These are phyloP conservation scores for Malurus cyaneus DNA, from an alignment of 2,113 vertebrate species.

Conservation along the genomic window DNA sequence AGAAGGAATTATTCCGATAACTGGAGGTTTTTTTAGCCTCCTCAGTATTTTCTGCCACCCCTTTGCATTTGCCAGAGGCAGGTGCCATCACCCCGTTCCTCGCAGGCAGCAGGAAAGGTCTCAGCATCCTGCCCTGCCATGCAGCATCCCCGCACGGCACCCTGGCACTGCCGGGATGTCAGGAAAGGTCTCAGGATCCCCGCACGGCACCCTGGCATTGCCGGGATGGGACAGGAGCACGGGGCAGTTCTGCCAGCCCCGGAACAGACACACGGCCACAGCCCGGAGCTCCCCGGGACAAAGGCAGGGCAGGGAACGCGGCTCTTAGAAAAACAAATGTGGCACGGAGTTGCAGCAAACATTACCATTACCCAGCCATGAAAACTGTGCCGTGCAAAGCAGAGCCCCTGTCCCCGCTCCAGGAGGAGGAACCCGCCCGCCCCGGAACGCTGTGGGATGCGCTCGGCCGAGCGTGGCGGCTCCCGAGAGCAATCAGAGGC, in stretches of 20 bases:
- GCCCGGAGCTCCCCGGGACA: not conserved
- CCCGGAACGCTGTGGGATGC: not conserved
- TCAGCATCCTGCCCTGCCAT: rapidly evolving
- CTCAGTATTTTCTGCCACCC: not conserved
- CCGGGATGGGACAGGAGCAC: not conserved
- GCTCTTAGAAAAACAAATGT: not conserved
- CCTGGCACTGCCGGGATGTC: not conserved
- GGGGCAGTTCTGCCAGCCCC: not conserved
- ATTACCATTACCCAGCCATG: rapidly evolving
- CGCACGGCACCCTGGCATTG: too few relatives aligned
- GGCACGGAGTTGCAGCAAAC: not conserved
- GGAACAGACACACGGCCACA: not conserved
- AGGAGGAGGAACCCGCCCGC: not conserved
- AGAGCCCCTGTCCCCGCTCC: not conserved
- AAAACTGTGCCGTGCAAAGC: rapidly evolving
- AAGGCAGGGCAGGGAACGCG: not conserved
- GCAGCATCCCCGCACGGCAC: not conserved
- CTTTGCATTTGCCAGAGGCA: not conserved
- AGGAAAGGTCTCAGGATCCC: too few relatives aligned
- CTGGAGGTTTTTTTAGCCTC: not conserved
- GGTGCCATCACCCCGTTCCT: not conserved
- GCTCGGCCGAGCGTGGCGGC: not conserved
- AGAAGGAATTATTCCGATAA: not conserved
- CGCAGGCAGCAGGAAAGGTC: not conserved
- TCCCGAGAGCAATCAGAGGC: not conserved